A percentile compares a stretch with the other conserved stretches of the same genome.
Conservation (phyloP, 2,888 invertebrate genomes). For the Nymphalis polychloros region DNA sequence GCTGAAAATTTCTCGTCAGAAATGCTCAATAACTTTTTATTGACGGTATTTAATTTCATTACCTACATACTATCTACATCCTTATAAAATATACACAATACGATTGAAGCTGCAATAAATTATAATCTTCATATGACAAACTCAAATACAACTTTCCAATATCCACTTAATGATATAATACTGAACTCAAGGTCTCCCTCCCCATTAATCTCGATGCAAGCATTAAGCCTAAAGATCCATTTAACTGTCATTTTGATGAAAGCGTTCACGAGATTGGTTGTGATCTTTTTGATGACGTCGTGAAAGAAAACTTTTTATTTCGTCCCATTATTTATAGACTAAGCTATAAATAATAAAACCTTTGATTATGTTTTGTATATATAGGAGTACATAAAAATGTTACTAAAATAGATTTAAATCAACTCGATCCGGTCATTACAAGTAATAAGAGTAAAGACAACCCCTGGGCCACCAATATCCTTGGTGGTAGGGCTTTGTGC, state of each 20-base stretch:
- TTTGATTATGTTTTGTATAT: background rate
- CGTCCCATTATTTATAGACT: background rate
- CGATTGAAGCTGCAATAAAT: background rate
- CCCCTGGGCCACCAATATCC: no score
- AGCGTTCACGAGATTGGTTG: slow-evolving; percentile 13
- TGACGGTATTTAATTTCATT: no score
- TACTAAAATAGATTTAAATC: no score
- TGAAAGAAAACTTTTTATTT: slow-evolving; percentile 8
- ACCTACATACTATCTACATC: no score
- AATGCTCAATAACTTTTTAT: no score
- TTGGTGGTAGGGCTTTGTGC: no score
- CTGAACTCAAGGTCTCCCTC: background rate
- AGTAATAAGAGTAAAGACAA: no score
- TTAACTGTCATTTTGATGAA: slow-evolving; percentile 23
- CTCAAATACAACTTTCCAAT: background rate
- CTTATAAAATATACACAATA: no score
- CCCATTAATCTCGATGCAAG: slow-evolving; percentile 23
- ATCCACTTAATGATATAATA: background rate
- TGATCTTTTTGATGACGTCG: slow-evolving; percentile 13
- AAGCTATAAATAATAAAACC: background rate
- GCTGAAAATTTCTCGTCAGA: no score
- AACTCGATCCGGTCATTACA: no score
- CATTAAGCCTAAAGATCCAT: slow-evolving; percentile 27
- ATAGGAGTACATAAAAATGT: background rate
- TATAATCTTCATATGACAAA: background rate